phyloP scores from a whole-genome alignment of 2,797 vertebrate genomes.

The Taenioides sp. region DNA sequence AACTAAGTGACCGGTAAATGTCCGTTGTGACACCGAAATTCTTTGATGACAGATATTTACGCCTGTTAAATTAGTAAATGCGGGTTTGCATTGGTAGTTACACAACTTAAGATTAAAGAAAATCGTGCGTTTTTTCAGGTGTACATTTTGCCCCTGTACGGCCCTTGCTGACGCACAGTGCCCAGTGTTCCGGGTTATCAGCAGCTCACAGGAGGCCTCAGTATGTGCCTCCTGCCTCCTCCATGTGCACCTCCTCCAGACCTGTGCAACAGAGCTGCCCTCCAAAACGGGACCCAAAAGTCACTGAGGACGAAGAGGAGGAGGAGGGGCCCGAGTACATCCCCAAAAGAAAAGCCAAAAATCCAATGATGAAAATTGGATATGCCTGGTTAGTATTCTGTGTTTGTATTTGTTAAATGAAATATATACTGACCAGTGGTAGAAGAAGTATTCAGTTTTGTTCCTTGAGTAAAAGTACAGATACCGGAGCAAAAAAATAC shows the following conservation, averaged over 20 bases:
- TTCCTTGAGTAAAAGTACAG: too few species aligned
- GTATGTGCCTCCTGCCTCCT: conserved; percentile 48
- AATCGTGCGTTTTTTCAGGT: conserved; percentile 33
- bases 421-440: too few species aligned
- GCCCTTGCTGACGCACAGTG: conserved; percentile 18
- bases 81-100: not conserved
- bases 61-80: not conserved
- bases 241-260: conserved; percentile 35
- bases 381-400: conserved; percentile 84
- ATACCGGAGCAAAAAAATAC: too few species aligned
- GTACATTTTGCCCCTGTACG: conserved; percentile 13
- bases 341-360: conserved; percentile 82
- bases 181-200: conserved; percentile 3
- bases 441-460: too few species aligned
- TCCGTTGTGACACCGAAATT: not conserved
- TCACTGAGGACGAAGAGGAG: conserved; percentile 19
- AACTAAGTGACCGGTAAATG: not conserved
- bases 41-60: not conserved
- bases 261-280: conserved; percentile 6
- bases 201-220: conserved; percentile 27
- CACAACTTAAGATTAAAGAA: not conserved
- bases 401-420: not conserved
- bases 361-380: conserved; percentile 87
- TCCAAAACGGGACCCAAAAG: conserved; percentile 6
- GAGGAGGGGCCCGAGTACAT: conserved; percentile 80